Evolutionary conservation across 2,113 vertebrate species (phyloP), one percentile per base, ranked within the genome.

Genomic region (Dipodomys ordii): DNA sequence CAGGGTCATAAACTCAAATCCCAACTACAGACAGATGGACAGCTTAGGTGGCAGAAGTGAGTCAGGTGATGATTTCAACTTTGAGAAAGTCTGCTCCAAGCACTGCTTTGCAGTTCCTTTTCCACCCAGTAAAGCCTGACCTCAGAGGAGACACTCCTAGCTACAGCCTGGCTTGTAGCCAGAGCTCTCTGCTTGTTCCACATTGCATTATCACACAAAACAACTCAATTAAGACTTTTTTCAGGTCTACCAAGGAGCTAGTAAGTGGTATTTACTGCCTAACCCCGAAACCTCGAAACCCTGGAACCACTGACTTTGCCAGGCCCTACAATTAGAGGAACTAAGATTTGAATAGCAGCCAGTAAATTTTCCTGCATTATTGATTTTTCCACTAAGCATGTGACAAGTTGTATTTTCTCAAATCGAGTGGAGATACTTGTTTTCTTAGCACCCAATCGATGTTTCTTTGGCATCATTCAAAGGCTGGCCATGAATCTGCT

Each of bases 311-410:
- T 53, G 73, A 84, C 44, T 83, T 46, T 57, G 57, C 84, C 71
- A 94, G 83, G 32, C 46, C 64, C 46, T 20, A 64, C 62, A 91
- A 92, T 92, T 71, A 91, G 44, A 85, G 15, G 53, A 49, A 60
- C 49, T 22, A 44, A 86, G 79, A 86, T 91, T 46, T 86, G 87
- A 96, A 96, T 9, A 79, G 83, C 83, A 88, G 92, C 72, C 92
- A 91, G 80, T 92, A 83, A 95, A 93, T 95, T 83, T 87, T 79
- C 80, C 87, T 67, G 89, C 90, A 39, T 83, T 91, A 96, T 96
- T 94, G 95, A 97, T 97, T 95, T 94, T 76, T 57, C 53, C 87
- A 80, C 92, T 97, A 91, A 96, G 94, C 39, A 9, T 74, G 80
- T 88, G 72, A 85, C 94, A 91, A 53, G 27, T 65, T 94, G 89